These are phyloP conservation scores for Acronicta psi DNA, from an alignment of 2,888 invertebrate species.

Conservation along the genomic window DNA sequence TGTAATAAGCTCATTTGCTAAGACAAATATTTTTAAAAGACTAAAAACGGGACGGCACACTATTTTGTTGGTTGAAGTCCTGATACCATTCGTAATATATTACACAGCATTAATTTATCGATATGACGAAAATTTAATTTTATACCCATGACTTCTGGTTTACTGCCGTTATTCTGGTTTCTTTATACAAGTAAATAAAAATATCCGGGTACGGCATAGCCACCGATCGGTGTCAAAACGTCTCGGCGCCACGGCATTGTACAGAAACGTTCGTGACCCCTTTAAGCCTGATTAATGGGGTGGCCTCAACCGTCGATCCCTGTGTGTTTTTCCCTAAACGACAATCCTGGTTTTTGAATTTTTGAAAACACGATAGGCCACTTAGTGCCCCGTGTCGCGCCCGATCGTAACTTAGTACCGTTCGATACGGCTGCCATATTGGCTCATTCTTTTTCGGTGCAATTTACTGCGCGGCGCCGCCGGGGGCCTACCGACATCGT, in stretches of 20 bases:
- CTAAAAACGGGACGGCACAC: too few relatives aligned
- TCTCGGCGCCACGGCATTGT: conserved; percentile 68
- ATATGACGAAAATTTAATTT: too few relatives aligned
- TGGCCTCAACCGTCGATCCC: conserved; percentile 64
- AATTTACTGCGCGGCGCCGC: conserved; percentile 82
- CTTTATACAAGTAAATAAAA: conserved; percentile 29
- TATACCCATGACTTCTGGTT: conserved; percentile 3
- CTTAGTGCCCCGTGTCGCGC: conserved; percentile 82
- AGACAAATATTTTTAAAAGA: too few relatives aligned
- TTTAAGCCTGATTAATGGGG: conserved; percentile 81
- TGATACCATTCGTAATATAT: too few relatives aligned
- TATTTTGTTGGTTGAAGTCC: too few relatives aligned
- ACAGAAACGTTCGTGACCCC: conserved; percentile 69
- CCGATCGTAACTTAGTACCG: conserved; percentile 82
- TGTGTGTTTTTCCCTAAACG: conserved; percentile 71
- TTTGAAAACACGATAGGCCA: conserved; percentile 87
- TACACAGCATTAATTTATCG: too few relatives aligned
- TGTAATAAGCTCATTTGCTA: too few relatives aligned
- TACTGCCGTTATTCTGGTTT: conserved; percentile 18
- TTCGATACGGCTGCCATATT: conserved; percentile 84
- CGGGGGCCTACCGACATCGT: conserved; percentile 75
- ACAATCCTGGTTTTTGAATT: conserved; percentile 78
- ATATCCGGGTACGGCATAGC: conserved; percentile 48
- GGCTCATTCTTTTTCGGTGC: conserved; percentile 83
- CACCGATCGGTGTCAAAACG: conserved; percentile 62